Evolutionary conservation across 2,113 vertebrate genomes (phyloP), one percentile per base, ranked within the genome.

Genomic region (Nansenia antarctica): DNA sequence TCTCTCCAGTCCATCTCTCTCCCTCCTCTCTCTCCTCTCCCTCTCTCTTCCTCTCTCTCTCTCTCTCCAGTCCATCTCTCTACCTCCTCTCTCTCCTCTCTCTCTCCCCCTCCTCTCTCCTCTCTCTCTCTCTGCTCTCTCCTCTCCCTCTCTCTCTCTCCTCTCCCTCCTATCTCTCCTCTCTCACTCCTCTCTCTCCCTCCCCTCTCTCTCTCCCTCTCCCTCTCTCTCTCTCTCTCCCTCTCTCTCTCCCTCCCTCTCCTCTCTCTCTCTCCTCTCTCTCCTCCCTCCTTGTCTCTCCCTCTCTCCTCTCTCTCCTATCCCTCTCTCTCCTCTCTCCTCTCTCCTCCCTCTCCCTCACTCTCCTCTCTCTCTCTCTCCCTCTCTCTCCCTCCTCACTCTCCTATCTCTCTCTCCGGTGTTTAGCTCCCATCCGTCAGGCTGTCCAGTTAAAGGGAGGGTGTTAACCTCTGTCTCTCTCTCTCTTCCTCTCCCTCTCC

Each of bases 261-360:
- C 72, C 81, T 78, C 72, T 12, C 39, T 15, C 39, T n/a, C n/a
- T n/a, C n/a, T n/a, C 39, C 18, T 15, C 12, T 42, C 39, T 42
- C n/a, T 18, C 14, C 39, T 42, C 39, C 18, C 14, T 4, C 14
- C 39, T n/a, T n/a, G n/a, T n/a, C n/a, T n/a, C n/a, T n/a, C n/a
- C n/a, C n/a, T 59, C 68, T n/a, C 26, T 72, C 67, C 20, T 64
- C 62, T 76, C 74, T 67, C 70, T 73, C 72, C 81, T 78, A 74
- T 12, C 39, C 39, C 39, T n/a, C n/a, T n/a, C n/a, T n/a, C 39
- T 42, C 39, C 12, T 42, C 39, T 42, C n/a, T 18, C 14, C 39
- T 42, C 39, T 42, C 14, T 4, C 14, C 39, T n/a, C n/a, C n/a
- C n/a, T n/a, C n/a, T n/a, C n/a, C n/a, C n/a, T n/a, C n/a, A 72